Evolutionary conservation across 2,797 vertebrate species (phyloP).

Genomic region (Morelia viridis): DNA sequence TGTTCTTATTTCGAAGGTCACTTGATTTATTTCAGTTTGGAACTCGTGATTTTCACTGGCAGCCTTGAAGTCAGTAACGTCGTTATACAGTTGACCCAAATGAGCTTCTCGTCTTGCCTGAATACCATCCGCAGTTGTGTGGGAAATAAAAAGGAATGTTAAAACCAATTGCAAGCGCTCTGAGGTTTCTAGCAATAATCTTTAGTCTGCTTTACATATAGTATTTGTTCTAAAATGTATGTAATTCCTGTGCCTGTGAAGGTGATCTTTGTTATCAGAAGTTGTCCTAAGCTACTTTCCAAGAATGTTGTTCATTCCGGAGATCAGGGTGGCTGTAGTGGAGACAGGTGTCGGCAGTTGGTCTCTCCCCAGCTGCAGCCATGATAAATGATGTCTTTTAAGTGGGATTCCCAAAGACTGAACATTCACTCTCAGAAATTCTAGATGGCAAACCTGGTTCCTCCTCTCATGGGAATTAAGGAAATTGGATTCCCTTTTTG

Average conservation of each 20-base stretch:
- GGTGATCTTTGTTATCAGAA: not conserved
- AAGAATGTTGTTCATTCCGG: conserved; percentile 12
- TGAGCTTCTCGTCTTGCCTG: not conserved
- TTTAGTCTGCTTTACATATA: not conserved
- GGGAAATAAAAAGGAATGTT: not conserved
- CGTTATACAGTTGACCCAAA: not conserved
- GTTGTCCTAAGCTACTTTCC: not conserved
- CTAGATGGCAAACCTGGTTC: conserved; percentile 15
- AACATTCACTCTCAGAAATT: conserved; percentile 20
- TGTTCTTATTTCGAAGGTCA: not conserved
- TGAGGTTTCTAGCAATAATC: not conserved
- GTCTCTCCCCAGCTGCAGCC: conserved; percentile 23
- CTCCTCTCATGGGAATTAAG: not conserved
- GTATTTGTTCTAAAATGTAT: not conserved
- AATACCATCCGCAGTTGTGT: not conserved
- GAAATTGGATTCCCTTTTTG: not conserved
- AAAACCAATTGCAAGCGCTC: not conserved
- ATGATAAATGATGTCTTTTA: conserved; percentile 31
- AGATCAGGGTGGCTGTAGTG: not conserved
- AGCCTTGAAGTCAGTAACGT: not conserved
- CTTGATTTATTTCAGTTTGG: no score
- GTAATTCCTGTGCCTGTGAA: not conserved
- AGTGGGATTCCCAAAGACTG: conserved; percentile 15
- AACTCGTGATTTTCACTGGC: no score
- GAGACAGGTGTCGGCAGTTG: conserved; percentile 15